phyloP scores from a whole-genome alignment of 2,888 invertebrate species.

The Euplexia lucipara region DNA sequence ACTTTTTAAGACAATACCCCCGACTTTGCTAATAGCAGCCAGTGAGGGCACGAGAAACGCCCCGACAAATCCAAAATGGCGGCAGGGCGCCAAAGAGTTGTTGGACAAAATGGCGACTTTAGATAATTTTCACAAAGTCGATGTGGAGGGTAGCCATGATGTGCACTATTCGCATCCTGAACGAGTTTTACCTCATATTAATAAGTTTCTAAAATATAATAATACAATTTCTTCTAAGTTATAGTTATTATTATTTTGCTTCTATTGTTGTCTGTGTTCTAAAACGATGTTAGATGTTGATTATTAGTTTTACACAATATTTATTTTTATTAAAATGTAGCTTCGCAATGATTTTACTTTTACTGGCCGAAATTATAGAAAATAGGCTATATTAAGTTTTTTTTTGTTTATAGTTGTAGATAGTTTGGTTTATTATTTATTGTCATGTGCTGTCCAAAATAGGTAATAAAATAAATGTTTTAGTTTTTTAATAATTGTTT shows the following conservation, averaged over 20 bases:
- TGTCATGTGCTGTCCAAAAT: neutral
- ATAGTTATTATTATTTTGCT: constrained; percentile 8
- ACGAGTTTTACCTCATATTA: constrained; percentile 79
- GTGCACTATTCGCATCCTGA: constrained; percentile 92
- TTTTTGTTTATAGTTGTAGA: neutral
- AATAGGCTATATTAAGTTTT: neutral
- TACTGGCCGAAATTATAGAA: neutral
- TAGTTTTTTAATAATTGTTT: too few species aligned
- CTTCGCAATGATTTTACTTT: too few species aligned
- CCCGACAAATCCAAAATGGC: constrained; percentile 42
- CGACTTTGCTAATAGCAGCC: constrained; percentile 75
- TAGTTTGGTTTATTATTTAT: neutral
- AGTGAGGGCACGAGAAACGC: constrained; percentile 43
- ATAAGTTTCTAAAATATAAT: constrained; percentile 75
- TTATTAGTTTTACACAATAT: too few species aligned
- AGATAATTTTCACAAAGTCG: constrained; percentile 61
- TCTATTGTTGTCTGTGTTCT: neutral
- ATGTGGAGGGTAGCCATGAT: constrained; percentile 91
- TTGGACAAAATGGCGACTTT: constrained; percentile 59
- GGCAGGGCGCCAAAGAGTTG: constrained; percentile 59
- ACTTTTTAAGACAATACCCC: constrained; percentile 72
- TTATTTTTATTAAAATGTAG: neutral
- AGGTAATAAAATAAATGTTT: neutral
- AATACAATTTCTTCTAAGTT: constrained; percentile 46
- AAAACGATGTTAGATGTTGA: neutral